Evolutionary conservation across 2,113 vertebrate genomes (phyloP).

Genomic region (Peromyscus californicus): DNA sequence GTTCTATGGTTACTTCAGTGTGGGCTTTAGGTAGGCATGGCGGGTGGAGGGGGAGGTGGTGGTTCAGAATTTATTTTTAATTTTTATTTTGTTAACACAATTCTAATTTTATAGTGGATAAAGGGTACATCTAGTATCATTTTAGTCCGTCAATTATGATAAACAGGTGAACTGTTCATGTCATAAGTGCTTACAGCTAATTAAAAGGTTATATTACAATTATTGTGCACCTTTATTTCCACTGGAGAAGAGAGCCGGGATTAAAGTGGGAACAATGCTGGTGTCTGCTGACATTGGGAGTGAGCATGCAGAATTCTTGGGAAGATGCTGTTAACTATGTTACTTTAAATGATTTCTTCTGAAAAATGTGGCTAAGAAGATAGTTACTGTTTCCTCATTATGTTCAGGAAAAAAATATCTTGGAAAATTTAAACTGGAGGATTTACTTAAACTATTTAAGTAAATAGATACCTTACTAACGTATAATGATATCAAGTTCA

Average conservation of each 20-base stretch:
- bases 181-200: neutral
- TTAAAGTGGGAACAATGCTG: neutral
- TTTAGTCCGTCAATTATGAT: neutral
- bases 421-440: neutral
- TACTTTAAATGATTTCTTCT: slow-evolving; percentile 43
- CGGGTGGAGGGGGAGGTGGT: neutral
- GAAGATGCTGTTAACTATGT: neutral
- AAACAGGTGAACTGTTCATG: neutral
- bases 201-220: neutral
- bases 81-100: neutral
- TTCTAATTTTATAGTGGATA: neutral
- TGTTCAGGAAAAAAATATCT: neutral
- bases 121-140: slow-evolving; percentile 12
- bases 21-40: neutral
- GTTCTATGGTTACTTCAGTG: neutral
- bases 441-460: neutral
- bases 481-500: neutral
- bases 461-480: neutral
- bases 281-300: neutral
- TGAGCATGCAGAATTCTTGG: neutral
- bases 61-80: neutral
- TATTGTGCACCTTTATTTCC: neutral
- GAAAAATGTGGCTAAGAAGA: neutral
- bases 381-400: slow-evolving; percentile 4
- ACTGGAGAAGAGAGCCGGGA: neutral